Percentiles rank a stretch among this genome's conserved stretches.
Evolutionary conservation across 2,113 vertebrate species (phyloP).

Genomic region (Acanthisitta chloris): DNA sequence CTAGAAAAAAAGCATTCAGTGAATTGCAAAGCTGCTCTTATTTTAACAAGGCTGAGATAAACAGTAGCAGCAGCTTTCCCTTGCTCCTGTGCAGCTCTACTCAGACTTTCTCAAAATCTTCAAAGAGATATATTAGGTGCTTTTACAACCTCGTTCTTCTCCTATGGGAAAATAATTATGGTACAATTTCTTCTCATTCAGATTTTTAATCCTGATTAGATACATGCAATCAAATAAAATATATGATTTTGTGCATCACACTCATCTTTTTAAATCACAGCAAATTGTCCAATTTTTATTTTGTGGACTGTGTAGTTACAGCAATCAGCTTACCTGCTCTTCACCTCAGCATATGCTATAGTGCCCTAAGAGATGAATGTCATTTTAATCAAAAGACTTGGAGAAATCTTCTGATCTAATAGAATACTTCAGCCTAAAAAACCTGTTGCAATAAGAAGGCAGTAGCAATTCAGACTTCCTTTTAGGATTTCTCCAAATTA

Average conservation of each 20-base stretch:
- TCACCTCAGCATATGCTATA: not conserved
- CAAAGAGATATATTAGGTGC: conserved; percentile 37
- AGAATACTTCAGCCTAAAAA: not conserved
- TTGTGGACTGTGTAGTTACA: conserved; percentile 42
- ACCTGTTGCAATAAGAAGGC: not conserved
- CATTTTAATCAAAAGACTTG: conserved; percentile 43
- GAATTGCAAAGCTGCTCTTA: not conserved
- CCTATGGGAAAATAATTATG: conserved; percentile 64
- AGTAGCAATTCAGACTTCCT: not conserved
- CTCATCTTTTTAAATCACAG: conserved; percentile 68
- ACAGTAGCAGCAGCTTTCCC: not conserved
- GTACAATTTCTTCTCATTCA: conserved; percentile 69
- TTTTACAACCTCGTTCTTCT: conserved; percentile 59
- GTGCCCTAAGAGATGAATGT: conserved; percentile 24
- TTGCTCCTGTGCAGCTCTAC: not conserved
- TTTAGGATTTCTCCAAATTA: not conserved
- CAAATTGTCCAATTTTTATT: conserved; percentile 74
- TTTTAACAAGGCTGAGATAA: not conserved
- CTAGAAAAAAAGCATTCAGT: not conserved
- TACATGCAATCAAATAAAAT: conserved; percentile 64
- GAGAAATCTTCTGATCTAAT: conserved; percentile 17
- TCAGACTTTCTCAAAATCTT: conserved; percentile 23
- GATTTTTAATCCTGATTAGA: conserved; percentile 71
- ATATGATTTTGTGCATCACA: conserved; percentile 55
- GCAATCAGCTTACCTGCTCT: conserved; percentile 56